Evolutionary conservation across 1,140 invertebrate species (phyloP), one percentile per base, ranked within the genome.

Genomic region (Glossosoma conforme): DNA sequence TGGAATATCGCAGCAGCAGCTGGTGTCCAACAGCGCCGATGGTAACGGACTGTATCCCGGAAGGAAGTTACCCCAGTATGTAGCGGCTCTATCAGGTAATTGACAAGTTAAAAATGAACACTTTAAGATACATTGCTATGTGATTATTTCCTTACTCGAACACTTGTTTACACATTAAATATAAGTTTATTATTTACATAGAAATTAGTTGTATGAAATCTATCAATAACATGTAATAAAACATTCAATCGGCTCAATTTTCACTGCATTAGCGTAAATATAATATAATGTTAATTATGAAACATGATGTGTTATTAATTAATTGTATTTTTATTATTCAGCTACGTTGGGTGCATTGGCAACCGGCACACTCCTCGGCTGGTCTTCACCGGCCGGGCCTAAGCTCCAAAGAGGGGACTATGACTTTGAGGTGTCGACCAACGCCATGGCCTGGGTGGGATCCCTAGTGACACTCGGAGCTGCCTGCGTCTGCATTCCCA

Each of bases 391-490:
- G 5, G 85, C 85, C 2, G 71, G 81, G 32, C 63, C 74, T 15
- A 61, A 76, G 37, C 72, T 82, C 14, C 67, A 69, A 1, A 62
- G 71, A 32, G 48, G 55, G 3, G 65, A 65, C 19, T 84, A 85
- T 60, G 57, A 67, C 36, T 79, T 87, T 41, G 1, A 60, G 0
- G 66, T 85, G 0, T 65, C 62, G 1, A 6, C 52, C 0, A 62
- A 70, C 0, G 70, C 85, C 32, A 79, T 81, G 35, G 81, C 83
- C 1, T 91, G 86, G 87, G 77, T 89, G 47, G 79, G 83, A 2
- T 84, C 87, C 0, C 58, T 85, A 19, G 69, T 84, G 51, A 83
- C 83, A 17, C 64, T 91, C 1, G 87, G 88, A 30, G 87, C 86
- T 1, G 81, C 84, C 28, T 72, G 76, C 3, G 78, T 85, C 6